Evolutionary conservation across 2,113 vertebrate species (phyloP), one percentile per base, ranked within the genome.

Genomic region (Alces alces): DNA sequence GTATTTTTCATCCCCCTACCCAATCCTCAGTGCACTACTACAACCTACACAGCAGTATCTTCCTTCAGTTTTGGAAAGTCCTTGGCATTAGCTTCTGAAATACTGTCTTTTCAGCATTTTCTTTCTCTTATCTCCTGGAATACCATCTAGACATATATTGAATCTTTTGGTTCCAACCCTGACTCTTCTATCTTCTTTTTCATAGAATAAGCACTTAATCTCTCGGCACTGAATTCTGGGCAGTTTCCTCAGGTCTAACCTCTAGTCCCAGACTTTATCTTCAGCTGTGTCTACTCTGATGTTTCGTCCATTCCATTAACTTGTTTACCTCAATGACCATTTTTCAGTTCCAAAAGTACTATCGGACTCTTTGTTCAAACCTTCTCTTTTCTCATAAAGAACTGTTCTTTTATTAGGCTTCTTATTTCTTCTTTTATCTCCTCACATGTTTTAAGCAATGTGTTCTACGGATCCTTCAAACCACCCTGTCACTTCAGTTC

Each of bases 191-290:
- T 28, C 5, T 45, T n/a, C 19, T 94, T 30, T 89, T 92, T 47
- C 52, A 57, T 7, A 55, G 54, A 84, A 6, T 79, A 8, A 89
- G 4, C n/a, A 90, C 50, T 89, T 45, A 47, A 27, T 50, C 86
- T 92, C 79, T 93, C 25, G 33, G 43, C 5, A 6, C 52, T 89
- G 17, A 79, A 87, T 73, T 87, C 92, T 90, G 14, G 14, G 64
- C 79, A 60, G 55, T 73, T 93, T 97, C 47, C 30, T 95, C 23
- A 45, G 33, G 28, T 60, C 39, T 92, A 64, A 45, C 82, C 90
- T 96, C 93, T 47, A 93, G 60, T 47, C 57, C 78, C 21, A 70
- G 54, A 95, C 83, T 96, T 91, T 92, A 96, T 50, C 80, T 96
- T 80, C 84, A 80, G 27, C 52, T 33, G 43, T 47, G 47, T 95